phyloP scores from a whole-genome alignment of 2,113 vertebrate species.

The Phaethornis superciliosus region DNA sequence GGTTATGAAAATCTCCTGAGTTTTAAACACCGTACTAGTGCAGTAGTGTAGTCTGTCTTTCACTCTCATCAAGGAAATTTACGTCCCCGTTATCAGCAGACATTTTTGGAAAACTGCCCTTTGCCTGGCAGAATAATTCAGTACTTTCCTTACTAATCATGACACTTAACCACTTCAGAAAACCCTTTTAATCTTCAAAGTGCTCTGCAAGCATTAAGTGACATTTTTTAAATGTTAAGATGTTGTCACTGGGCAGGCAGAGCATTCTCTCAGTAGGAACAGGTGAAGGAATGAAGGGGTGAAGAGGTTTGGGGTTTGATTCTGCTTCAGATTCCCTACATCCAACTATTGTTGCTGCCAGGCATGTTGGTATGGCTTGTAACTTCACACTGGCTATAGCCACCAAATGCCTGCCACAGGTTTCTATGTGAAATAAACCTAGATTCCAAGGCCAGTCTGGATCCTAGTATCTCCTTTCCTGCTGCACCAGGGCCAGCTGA shows the following conservation, averaged over 20 bases:
- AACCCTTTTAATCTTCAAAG: neutral
- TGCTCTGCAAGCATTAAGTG: neutral
- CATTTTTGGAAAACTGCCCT: neutral
- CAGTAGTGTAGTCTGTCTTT: neutral
- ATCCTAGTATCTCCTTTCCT: neutral
- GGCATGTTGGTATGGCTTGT: neutral
- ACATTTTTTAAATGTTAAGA: neutral
- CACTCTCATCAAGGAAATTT: neutral
- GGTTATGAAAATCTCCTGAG: neutral
- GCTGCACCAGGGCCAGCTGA: neutral
- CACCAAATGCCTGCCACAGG: neutral
- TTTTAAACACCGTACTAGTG: neutral
- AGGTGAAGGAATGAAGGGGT: neutral
- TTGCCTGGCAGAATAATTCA: neutral
- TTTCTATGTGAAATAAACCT: neutral
- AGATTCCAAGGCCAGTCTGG: accelerated
- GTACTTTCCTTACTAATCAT: neutral
- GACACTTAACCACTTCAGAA: neutral
- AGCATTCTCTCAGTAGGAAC: neutral
- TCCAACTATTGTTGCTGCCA: neutral
- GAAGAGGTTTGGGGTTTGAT: neutral
- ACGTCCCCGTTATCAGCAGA: accelerated
- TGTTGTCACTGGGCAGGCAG: neutral
- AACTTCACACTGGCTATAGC: neutral
- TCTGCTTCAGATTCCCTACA: neutral